Percentiles rank a stretch among this genome's conserved stretches.
Conservation (phyloP, 2,797 vertebrate species). For the Sarcophilus harrisii region DNA sequence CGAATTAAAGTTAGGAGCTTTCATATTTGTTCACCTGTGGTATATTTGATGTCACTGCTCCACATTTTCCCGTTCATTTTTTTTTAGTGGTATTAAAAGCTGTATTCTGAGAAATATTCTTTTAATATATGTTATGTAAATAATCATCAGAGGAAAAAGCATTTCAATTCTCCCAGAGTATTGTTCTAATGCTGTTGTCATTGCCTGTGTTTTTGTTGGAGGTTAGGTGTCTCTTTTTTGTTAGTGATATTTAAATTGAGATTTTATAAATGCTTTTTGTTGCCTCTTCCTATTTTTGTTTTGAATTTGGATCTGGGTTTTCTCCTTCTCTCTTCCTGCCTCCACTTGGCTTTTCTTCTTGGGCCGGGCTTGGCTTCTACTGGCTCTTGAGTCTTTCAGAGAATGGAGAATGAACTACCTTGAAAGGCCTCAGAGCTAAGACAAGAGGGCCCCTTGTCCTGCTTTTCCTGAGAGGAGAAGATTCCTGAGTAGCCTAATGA, state of each 20-base stretch:
- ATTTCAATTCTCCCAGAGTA: neutral
- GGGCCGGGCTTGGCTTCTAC: constrained; percentile 7
- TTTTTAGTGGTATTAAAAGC: neutral
- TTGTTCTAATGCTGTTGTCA: neutral
- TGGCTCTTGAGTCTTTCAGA: constrained; percentile 28
- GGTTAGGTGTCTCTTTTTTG: neutral
- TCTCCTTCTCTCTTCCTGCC: constrained; percentile 1
- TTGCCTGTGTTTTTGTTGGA: neutral
- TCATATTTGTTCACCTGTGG: neutral
- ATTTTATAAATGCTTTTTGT: neutral
- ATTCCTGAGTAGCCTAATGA: constrained; percentile 48
- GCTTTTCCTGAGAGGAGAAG: neutral
- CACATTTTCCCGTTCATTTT: neutral
- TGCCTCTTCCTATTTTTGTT: constrained; percentile 50
- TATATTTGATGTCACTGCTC: neutral
- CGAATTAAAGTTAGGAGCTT: neutral
- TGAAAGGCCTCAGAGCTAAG: constrained; percentile 36
- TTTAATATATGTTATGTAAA: neutral
- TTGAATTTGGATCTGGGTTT: constrained; percentile 35
- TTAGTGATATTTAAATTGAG: constrained; percentile 23
- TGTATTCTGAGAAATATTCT: neutral
- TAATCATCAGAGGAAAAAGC: neutral
- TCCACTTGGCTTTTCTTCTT: constrained; percentile 43
- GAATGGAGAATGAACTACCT: constrained; percentile 50
- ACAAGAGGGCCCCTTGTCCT: neutral